Evolutionary conservation across 2,113 vertebrate genomes (phyloP), one percentile per base, ranked within the genome.

Genomic region (Syrrhaptes paradoxus): DNA sequence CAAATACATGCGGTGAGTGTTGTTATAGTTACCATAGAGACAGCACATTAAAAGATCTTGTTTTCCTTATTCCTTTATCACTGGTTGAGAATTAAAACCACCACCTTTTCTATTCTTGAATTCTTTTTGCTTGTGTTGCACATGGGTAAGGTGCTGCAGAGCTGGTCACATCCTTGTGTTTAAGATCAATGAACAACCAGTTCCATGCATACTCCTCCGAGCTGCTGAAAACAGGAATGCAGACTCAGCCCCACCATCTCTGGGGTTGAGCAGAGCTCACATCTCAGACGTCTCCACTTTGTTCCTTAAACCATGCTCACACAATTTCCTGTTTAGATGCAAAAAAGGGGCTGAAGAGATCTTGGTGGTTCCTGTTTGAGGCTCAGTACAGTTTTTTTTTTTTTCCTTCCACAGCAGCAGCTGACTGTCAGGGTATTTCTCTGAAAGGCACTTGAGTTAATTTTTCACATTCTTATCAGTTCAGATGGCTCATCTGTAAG

Each of bases 21-120:
- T 36, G 58, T n/a, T 68, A 41, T 14, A 14, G 94, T 96, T 93
- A 54, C 95, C 79, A 92, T 78, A 21, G 93, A 92, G 83, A 92
- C 66, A 38, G 83, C 25, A 31, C 32, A 26, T 65, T 31, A 52
- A 34, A 86, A n/a, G n/a, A 43, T 21, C 11, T n/a, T 36, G 5
- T 7, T 76, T n/a, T 65, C n/a, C 46, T 68, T 46, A 32, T 34
- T 62, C 46, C 13, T 85, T 85, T 38, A 6, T 46, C 67, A 7
- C 5, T 9, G 19, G 18, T 68, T 31, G 71, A 38, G 71, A 93
- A 74, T 78, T n/a, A 63, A 54, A 46, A 19, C 21, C 36, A 58
- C 3, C 41, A 45, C 45, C 24, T 87, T 10, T 71, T 57, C 55
- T 24, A 17, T 46, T 51, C 8, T 21, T 58, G 25, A 20, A 16